Evolutionary conservation across 2,888 invertebrate genomes (phyloP).

Genomic region (Thumatha senex): DNA sequence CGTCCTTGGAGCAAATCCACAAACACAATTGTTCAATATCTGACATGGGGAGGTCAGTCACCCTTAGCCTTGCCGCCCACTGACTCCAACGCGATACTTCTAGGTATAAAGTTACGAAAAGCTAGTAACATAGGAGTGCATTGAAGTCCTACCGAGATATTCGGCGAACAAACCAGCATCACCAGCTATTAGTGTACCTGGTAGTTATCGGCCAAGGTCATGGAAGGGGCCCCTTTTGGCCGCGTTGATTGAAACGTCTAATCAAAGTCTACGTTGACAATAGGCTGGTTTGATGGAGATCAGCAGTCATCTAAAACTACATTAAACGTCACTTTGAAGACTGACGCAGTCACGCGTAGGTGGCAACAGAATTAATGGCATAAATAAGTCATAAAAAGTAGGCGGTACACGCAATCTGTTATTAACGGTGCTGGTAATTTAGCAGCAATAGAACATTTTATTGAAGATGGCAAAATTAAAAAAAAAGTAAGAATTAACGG

Average conservation of each 20-base stretch:
- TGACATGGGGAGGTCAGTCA: constrained; percentile 65
- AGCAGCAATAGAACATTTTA: constrained; percentile 35
- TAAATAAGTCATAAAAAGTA: constrained; percentile 38
- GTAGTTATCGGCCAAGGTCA: constrained; percentile 26
- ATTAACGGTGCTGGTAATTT: constrained; percentile 41
- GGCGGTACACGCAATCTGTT: constrained; percentile 25
- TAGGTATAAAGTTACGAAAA: constrained; percentile 17
- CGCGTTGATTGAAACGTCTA: too few relatives aligned
- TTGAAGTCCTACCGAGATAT: too few relatives aligned
- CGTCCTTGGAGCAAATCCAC: constrained; percentile 75
- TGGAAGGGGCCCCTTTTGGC: too few relatives aligned
- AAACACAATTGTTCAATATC: constrained; percentile 76
- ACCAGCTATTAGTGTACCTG: too few relatives aligned
- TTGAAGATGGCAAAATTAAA: not conserved
- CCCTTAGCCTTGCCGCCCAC: constrained; percentile 50
- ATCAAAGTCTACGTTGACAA: too few relatives aligned
- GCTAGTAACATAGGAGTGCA: not conserved
- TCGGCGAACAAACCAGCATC: too few relatives aligned
- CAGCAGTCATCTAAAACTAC: constrained; percentile 16
- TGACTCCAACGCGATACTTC: constrained; percentile 31
- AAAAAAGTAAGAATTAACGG: too few relatives aligned
- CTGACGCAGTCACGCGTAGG: constrained; percentile 30
- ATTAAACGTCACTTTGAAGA: constrained; percentile 30
- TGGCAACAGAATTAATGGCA: constrained; percentile 41
- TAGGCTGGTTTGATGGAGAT: too few relatives aligned